Percentiles rank a stretch among this genome's conserved stretches.
Conservation (phyloP, 2,797 vertebrate species). For the Phataginus tetradactyla region DNA sequence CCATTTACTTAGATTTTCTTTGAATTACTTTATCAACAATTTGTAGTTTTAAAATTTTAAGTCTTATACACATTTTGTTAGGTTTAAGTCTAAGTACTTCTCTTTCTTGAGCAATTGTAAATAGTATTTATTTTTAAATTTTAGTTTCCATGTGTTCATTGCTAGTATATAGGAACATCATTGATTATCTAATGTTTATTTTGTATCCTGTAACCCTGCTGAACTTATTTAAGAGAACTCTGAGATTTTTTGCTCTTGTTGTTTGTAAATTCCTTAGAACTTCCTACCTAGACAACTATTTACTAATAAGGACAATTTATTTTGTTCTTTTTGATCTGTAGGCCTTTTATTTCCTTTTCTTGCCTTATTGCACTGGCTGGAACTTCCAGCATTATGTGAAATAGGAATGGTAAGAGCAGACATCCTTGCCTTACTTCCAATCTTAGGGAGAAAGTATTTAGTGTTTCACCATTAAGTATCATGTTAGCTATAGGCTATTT, state of each 20-base stretch:
- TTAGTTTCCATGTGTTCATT: neutral
- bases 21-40: conserved; percentile 35
- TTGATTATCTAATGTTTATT: neutral
- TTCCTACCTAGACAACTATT: neutral
- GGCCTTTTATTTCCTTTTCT: neutral
- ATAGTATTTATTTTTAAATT: neutral
- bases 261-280: neutral
- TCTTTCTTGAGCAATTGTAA: neutral
- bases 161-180: neutral
- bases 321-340: neutral
- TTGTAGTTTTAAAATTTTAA: neutral
- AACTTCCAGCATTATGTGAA: neutral
- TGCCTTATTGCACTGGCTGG: neutral
- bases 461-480: neutral
- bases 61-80: neutral
- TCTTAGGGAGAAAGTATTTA: neutral
- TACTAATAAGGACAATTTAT: neutral
- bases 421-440: neutral
- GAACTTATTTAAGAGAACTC: neutral
- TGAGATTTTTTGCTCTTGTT: neutral
- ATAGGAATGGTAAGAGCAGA: neutral
- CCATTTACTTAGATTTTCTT: conserved; percentile 6
- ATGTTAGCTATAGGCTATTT: neutral
- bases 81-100: neutral
- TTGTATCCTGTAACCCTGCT: neutral